Evolutionary conservation across 2,888 invertebrate genomes (phyloP).

Genomic region (Gonocerus acuteangulatus): DNA sequence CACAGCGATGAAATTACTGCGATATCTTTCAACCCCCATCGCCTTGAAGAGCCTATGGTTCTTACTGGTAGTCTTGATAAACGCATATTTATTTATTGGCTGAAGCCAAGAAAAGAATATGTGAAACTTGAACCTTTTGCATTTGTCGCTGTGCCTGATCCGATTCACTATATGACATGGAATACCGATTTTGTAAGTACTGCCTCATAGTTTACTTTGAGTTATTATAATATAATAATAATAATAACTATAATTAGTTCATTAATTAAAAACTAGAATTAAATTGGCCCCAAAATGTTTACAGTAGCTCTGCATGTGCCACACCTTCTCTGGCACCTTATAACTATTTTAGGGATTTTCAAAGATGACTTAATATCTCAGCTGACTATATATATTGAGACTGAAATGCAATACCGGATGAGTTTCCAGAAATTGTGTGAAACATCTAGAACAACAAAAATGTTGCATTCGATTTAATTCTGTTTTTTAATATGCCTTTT

Average conservation of each 20-base stretch:
- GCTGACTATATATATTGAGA: no score
- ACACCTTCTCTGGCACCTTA: no score
- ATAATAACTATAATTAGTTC: background rate
- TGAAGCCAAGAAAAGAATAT: conserved; percentile 36
- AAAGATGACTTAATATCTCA: no score
- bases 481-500: no score
- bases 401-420: no score
- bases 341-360: no score
- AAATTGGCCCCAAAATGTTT: no score
- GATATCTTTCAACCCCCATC: conserved; percentile 28
- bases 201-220: background rate
- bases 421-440: no score
- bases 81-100: conserved; percentile 33
- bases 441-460: no score
- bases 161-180: conserved; percentile 61
- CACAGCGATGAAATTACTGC: conserved; percentile 55
- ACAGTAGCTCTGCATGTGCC: no score
- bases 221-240: background rate
- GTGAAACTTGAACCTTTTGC: conserved; percentile 54
- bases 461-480: no score
- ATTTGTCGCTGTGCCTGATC: conserved; percentile 56
- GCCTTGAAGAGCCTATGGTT: conserved; percentile 48
- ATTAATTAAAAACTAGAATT: background rate
- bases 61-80: conserved; percentile 59
- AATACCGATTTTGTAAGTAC: conserved; percentile 41